Evolutionary conservation across 2,888 invertebrate genomes (phyloP).

Genomic region (Eubasilissa splendida): DNA sequence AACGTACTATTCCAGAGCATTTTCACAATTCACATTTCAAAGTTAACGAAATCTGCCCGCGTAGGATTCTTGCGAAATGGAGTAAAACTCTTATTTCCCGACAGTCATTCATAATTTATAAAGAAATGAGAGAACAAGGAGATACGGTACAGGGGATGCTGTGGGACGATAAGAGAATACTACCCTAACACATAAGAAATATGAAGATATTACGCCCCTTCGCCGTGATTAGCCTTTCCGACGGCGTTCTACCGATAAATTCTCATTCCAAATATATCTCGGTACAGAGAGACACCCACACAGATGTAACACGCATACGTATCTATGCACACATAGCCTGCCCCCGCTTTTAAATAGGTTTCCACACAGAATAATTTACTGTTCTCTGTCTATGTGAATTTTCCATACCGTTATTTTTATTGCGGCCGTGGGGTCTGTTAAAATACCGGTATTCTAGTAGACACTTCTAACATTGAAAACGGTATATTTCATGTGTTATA

Average conservation of each 20-base stretch:
- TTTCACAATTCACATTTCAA: conserved; percentile 37
- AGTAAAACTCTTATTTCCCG: conserved; percentile 49
- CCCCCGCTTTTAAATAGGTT: conserved; percentile 49
- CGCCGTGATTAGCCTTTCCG: conserved; percentile 56
- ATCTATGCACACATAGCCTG: not conserved
- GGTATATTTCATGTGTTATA: no score
- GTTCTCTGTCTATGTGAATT: conserved; percentile 51
- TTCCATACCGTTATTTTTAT: conserved; percentile 53
- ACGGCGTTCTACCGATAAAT: conserved; percentile 55
- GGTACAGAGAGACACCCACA: not conserved
- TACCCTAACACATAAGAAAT: conserved; percentile 45
- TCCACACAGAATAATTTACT: conserved; percentile 55
- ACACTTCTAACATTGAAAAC: no score
- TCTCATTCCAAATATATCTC: conserved; percentile 51
- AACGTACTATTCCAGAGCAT: no score
- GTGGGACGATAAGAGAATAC: conserved; percentile 21
- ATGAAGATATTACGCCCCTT: conserved; percentile 55
- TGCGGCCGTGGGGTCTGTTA: conserved; percentile 13
- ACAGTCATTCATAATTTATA: conserved; percentile 53
- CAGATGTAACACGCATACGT: not conserved
- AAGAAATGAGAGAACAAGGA: conserved; percentile 18
- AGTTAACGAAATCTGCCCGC: conserved; percentile 42
- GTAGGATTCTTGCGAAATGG: conserved; percentile 6
- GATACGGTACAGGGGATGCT: conserved; percentile 33
- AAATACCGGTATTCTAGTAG: no score